Conservation (phyloP, 1,140 invertebrate genomes). For the Formica selysi region DNA sequence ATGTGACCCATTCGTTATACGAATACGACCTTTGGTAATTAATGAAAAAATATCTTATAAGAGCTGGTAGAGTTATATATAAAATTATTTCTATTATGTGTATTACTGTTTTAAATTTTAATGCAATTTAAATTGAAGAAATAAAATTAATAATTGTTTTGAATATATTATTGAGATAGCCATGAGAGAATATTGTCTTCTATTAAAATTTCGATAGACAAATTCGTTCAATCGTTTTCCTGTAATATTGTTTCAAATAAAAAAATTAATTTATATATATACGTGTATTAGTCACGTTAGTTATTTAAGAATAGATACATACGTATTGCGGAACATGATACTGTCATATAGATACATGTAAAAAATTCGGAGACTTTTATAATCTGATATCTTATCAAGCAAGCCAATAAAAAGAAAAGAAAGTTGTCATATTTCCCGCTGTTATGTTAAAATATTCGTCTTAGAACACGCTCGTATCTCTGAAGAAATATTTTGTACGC, state of each 20-base stretch:
- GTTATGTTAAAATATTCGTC: slow-evolving; percentile 23
- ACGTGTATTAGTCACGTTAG: not conserved
- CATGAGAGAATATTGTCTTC: not conserved
- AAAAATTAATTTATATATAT: not conserved
- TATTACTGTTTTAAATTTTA: not conserved
- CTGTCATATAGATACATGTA: not conserved
- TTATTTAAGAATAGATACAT: not conserved
- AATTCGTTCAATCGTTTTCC: not conserved
- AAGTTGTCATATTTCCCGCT: not conserved
- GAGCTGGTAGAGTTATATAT: not conserved
- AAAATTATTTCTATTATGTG: not conserved
- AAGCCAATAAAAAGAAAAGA: not conserved
- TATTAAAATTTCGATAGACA: not conserved
- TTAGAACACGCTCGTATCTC: not conserved
- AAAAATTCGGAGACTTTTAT: slow-evolving; percentile 9
- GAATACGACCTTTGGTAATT: not conserved
- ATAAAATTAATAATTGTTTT: not conserved
- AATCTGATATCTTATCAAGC: slow-evolving; percentile 8
- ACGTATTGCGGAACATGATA: too few relatives aligned
- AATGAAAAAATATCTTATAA: not conserved
- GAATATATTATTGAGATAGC: not conserved
- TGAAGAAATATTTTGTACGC: not conserved
- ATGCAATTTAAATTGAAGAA: not conserved
- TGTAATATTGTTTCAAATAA: not conserved
- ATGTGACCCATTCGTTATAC: not conserved